These are phyloP conservation scores for Orius laevigatus DNA, from an alignment of 1,140 invertebrate genomes.

Conservation along the genomic window DNA sequence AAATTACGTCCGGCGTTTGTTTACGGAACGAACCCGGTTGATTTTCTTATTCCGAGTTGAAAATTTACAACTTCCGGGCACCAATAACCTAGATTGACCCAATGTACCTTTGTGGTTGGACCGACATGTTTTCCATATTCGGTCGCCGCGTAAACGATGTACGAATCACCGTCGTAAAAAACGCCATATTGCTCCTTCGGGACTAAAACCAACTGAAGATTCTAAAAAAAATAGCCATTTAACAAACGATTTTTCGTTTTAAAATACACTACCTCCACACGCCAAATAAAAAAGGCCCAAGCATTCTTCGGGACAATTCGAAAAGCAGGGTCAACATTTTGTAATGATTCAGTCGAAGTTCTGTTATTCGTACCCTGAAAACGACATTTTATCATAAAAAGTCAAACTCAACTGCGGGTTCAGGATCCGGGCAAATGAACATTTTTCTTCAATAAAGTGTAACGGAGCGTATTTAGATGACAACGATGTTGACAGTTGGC, in stretches of 20 bases:
- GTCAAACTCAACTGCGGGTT: not conserved
- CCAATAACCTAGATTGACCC: not conserved
- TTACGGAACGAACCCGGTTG: not conserved
- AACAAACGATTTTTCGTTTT: not conserved
- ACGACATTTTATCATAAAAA: not conserved
- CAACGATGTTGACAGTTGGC: not conserved
- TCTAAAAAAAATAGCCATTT: constrained; percentile 23
- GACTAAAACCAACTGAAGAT: constrained; percentile 39
- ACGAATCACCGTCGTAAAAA: constrained; percentile 62
- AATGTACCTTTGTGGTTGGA: constrained; percentile 16
- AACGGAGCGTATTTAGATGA: too few species aligned
- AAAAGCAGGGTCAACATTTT: constrained; percentile 18
- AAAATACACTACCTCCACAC: constrained; percentile 17
- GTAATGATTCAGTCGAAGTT: not conserved
- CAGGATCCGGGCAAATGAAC: not conserved
- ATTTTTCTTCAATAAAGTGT: not conserved
- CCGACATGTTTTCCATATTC: constrained; percentile 20
- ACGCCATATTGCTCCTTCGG: constrained; percentile 38
- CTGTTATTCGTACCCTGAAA: constrained; percentile 4
- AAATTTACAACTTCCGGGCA: not conserved
- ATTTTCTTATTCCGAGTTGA: not conserved
- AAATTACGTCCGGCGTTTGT: not conserved
- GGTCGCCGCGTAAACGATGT: constrained; percentile 36
- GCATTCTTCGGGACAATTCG: constrained; percentile 15
- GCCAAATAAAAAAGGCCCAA: constrained; percentile 20